Percentiles rank a stretch among this genome's conserved stretches.
phyloP scores from a whole-genome alignment of 2,888 invertebrate genomes.

The Pheosia gnoma region DNA sequence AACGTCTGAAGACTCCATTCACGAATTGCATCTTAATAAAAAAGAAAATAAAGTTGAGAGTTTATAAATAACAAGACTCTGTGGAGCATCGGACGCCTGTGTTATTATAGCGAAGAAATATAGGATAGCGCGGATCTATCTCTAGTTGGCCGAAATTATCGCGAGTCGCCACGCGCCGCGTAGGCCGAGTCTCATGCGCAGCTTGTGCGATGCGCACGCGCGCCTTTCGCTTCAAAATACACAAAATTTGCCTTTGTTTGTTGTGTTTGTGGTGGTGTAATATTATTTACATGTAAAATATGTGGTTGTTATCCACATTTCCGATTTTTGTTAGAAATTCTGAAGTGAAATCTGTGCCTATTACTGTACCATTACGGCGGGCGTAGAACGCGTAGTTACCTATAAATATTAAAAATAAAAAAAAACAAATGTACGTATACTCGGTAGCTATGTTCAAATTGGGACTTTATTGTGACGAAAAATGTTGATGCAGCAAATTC shows the following conservation, averaged over 20 bases:
- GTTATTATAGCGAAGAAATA: slow-evolving; percentile 66
- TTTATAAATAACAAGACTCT: slow-evolving; percentile 74
- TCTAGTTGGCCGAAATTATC: slow-evolving; percentile 56
- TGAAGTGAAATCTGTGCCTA: not conserved
- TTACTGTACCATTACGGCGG: not conserved
- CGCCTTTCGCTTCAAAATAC: slow-evolving; percentile 9
- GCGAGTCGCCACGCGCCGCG: slow-evolving; percentile 38
- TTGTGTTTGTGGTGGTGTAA: slow-evolving; percentile 22
- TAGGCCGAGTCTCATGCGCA: slow-evolving; percentile 32
- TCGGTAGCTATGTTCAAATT: slow-evolving; percentile 24
- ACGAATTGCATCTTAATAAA: slow-evolving; percentile 61
- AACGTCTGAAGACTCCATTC: slow-evolving; percentile 45
- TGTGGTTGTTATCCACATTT: not conserved
- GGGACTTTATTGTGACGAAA: slow-evolving; percentile 15
- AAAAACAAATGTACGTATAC: slow-evolving; percentile 5
- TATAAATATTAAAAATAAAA: slow-evolving; percentile 20
- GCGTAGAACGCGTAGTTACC: not conserved
- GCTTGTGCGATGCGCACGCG: slow-evolving; percentile 36
- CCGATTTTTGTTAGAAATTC: not conserved
- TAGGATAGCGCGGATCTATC: slow-evolving; percentile 48
- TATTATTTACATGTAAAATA: slow-evolving; percentile 18
- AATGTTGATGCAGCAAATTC: slow-evolving; percentile 29
- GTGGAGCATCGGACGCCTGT: slow-evolving; percentile 61
- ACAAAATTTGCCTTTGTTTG: slow-evolving; percentile 29
- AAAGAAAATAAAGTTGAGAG: slow-evolving; percentile 45